Evolutionary conservation across 2,113 vertebrate species (phyloP), one percentile per base, ranked within the genome.

Genomic region (Orientallactaga bullata): DNA sequence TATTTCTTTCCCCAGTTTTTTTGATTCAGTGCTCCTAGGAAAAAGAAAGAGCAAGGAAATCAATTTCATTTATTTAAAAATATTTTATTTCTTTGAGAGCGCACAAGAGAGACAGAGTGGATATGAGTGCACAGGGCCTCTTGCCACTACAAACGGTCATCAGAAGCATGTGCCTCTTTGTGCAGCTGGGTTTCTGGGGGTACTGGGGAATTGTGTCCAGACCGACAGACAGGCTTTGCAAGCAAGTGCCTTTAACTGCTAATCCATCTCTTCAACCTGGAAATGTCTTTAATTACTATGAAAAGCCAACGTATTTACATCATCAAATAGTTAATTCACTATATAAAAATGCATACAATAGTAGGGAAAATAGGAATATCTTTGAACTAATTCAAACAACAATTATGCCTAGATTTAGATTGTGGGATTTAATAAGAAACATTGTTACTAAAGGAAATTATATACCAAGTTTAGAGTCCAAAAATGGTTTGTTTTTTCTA

Each of bases 1-100:
- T 99, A 99, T 98, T 99, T 99, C 98, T 99, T 99, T 81, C 98
- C 98, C 99, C 99, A 99, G 96, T 98, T 99, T 96, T 99, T 98
- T 98, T 99, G 99, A 98, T 99, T 99, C 96, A 99, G 96, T 90
- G 99, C 99, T 97, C 99, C 99, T 99, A 97, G 39, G 95, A 77
- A 88, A 72, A 74, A 32, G 16, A 79, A 88, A 93, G 18, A 11
- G 28, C 4, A 72, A 85, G 61, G 37, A 82, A 74, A n/a, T 95
- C 55, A 90, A 23, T 81, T 84, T 47, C 42, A 47, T 47, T 47
- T 47, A 47, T 47, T 47, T 47, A 6, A 47, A 47, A 47, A 47
- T 47, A 47, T 47, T 47, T 47, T 47, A 47, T 47, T 47, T 47
- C 5, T 47, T 47, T 47, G 42, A 47, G 42, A 47, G 42, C 42